phyloP scores from a whole-genome alignment of 2,797 vertebrate species.

The Pseudocheirus occidentalis region DNA sequence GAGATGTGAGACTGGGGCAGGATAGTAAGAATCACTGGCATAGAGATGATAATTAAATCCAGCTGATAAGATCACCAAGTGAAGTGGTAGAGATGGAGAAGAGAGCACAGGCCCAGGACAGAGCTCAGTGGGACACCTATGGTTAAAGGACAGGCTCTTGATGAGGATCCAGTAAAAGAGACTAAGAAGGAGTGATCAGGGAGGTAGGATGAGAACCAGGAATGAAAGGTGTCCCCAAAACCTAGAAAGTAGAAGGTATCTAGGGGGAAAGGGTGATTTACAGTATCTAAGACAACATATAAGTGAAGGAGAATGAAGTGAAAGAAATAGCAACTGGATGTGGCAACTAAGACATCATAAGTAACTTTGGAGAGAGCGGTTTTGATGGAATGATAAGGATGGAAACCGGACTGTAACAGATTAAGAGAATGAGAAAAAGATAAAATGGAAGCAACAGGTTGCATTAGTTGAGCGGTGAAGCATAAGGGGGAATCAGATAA shows the following conservation, averaged over 20 bases:
- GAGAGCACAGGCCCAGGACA: neutral
- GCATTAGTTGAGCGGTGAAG: neutral
- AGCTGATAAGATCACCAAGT: neutral
- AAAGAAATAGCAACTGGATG: neutral
- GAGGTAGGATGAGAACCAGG: neutral
- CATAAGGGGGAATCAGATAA: neutral
- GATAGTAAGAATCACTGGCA: neutral
- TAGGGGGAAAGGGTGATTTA: neutral
- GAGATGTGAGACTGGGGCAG: neutral
- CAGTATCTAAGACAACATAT: neutral
- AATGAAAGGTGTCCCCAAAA: neutral
- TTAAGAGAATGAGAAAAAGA: neutral
- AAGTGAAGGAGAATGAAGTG: neutral
- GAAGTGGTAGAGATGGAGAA: neutral
- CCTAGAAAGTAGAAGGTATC: neutral
- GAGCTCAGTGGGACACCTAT: neutral
- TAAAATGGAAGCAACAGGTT: neutral
- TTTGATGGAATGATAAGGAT: neutral
- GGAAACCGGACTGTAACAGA: neutral
- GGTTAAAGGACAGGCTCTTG: neutral
- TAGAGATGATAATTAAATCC: neutral
- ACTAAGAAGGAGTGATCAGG: neutral
- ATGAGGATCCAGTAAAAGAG: neutral
- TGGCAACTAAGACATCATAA: neutral
- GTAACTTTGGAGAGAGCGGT: neutral